Percentiles rank a stretch among this genome's conserved stretches.
Evolutionary conservation across 1,140 invertebrate genomes (phyloP).

Genomic region (Coptotermes formosanus): DNA sequence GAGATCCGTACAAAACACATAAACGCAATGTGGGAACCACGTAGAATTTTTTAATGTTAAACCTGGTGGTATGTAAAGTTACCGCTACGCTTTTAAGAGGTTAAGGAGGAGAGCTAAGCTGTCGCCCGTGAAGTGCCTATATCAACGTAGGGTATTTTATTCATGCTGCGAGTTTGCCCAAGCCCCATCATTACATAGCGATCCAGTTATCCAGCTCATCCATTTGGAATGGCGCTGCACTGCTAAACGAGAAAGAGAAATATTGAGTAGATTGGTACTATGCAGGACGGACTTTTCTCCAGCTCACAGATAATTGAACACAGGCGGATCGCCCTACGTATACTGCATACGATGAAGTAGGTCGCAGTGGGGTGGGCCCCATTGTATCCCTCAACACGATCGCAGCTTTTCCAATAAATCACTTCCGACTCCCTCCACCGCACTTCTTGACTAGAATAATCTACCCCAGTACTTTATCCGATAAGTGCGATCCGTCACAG

Average conservation of each 20-base stretch:
- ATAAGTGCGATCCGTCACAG: neutral
- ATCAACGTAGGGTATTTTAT: no score
- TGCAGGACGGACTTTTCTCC: neutral
- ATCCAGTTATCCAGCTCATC: neutral
- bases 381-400: neutral
- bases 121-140: no score
- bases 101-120: no score
- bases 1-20: no score
- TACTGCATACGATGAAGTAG: neutral
- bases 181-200: neutral
- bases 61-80: no score
- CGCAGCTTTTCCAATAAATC: neutral
- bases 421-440: neutral
- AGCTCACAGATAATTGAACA: neutral
- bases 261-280: neutral
- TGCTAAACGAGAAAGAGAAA: neutral
- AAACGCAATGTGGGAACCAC: no score
- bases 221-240: neutral
- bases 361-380: neutral
- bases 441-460: conserved; percentile 8
- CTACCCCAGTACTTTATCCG: neutral
- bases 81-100: no score
- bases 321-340: neutral
- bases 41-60: no score
- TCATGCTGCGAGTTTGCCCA: neutral